A percentile compares a stretch with the other conserved stretches of the same genome.
Evolutionary conservation across 2,113 vertebrate species (phyloP).

Genomic region (Mustela nigripes): DNA sequence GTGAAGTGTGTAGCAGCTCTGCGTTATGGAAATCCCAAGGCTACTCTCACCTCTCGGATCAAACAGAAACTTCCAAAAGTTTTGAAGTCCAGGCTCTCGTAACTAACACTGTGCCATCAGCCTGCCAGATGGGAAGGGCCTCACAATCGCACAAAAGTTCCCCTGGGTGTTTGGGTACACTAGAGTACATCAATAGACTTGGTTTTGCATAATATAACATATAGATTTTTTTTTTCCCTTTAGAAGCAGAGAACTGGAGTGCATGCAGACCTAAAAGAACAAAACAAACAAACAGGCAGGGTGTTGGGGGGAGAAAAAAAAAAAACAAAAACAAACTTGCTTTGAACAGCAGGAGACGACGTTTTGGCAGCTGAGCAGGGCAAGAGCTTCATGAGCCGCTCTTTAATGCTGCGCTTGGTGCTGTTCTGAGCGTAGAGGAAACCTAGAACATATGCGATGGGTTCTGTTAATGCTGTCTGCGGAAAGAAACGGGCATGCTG

Average conservation of each 20-base stretch:
- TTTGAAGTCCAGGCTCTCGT: not conserved
- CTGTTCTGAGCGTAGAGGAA: slow-evolving; percentile 92
- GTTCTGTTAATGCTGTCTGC: slow-evolving; percentile 83
- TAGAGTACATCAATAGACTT: not conserved
- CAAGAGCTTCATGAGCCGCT: slow-evolving; percentile 96
- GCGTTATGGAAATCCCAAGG: not conserved
- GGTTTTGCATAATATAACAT: not conserved
- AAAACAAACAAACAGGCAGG: slow-evolving; percentile 65
- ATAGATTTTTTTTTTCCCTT: slow-evolving; percentile 42
- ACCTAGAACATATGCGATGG: slow-evolving; percentile 94
- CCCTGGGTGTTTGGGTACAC: slow-evolving; percentile 30
- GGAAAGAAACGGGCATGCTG: slow-evolving; percentile 74
- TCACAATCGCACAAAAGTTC: not conserved
- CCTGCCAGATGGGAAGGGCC: not conserved
- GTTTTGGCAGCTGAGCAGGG: slow-evolving; percentile 94
- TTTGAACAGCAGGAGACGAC: slow-evolving; percentile 93
- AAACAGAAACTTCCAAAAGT: not conserved
- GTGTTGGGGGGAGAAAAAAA: not conserved
- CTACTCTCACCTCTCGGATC: not conserved
- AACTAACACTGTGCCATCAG: not conserved
- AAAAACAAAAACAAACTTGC: slow-evolving; percentile 93
- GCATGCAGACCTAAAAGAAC: slow-evolving; percentile 83
- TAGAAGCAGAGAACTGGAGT: slow-evolving; percentile 54
- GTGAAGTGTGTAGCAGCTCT: not conserved
- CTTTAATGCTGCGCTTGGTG: slow-evolving; percentile 94